phyloP scores from a whole-genome alignment of 2,797 vertebrate genomes.

The Podarcis lilfordi region DNA sequence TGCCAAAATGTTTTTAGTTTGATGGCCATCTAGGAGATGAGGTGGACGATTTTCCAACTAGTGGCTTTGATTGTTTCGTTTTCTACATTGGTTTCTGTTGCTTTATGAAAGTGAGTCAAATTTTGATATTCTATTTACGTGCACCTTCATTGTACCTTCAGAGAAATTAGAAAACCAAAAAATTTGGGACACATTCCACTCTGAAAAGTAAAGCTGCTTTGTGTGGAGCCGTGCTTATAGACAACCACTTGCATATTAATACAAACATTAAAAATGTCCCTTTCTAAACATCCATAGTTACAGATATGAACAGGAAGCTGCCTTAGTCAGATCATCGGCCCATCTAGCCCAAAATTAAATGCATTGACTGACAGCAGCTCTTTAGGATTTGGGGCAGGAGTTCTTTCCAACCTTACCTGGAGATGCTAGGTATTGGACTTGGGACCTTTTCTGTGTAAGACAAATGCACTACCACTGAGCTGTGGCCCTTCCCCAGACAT shows the following conservation, averaged over 20 bases:
- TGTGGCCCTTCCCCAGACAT: too few relatives aligned
- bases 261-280: background rate
- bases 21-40: background rate
- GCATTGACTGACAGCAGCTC: too few relatives aligned
- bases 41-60: too few relatives aligned
- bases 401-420: too few relatives aligned
- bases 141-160: background rate
- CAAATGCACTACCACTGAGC: too few relatives aligned
- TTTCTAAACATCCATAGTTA: background rate
- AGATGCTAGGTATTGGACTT: too few relatives aligned
- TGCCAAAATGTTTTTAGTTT: background rate
- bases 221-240: background rate
- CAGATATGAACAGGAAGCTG: too few relatives aligned
- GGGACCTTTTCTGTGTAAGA: too few relatives aligned
- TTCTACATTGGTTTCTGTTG: background rate
- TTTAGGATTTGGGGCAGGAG: too few relatives aligned
- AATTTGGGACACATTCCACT: background rate
- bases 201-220: background rate
- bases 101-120: background rate
- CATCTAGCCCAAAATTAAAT: too few relatives aligned
- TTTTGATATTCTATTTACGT: background rate
- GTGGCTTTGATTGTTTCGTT: background rate
- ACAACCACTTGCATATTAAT: background rate
- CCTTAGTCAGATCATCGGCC: too few relatives aligned
- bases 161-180: background rate